Evolutionary conservation across 92 coral and sea anemone species (phyloP).

Genomic region (Epizoanthus ramosus): DNA sequence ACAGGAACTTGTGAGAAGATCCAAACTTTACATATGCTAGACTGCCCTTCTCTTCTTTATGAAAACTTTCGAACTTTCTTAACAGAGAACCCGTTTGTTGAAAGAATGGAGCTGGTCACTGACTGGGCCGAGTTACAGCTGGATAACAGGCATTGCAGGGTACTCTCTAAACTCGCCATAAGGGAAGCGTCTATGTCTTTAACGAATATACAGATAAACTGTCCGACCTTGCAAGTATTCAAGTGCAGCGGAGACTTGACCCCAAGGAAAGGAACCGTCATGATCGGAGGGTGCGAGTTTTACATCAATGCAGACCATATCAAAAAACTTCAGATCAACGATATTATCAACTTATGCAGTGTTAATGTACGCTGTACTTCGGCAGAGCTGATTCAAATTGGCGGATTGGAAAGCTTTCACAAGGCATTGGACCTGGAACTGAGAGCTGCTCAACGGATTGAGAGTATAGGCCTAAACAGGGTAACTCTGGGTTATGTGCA

Average conservation of each 20-base stretch:
- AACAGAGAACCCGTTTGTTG: slow-evolving; percentile 50
- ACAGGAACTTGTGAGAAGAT: slow-evolving; percentile 58
- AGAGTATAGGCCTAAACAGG: slow-evolving; percentile 44
- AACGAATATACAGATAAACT: slow-evolving; percentile 56
- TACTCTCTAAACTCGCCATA: slow-evolving; percentile 60
- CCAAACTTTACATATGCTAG: slow-evolving; percentile 61
- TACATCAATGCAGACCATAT: slow-evolving; percentile 49
- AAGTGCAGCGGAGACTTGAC: slow-evolving; percentile 61
- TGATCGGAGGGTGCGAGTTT: slow-evolving; percentile 52
- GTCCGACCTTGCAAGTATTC: slow-evolving; percentile 70
- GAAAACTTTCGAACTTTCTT: slow-evolving; percentile 53
- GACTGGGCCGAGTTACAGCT: slow-evolving; percentile 68
- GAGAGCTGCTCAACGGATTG: slow-evolving; percentile 53
- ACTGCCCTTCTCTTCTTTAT: slow-evolving; percentile 55
- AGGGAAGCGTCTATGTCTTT: slow-evolving; percentile 61
- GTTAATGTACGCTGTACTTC: slow-evolving; percentile 56
- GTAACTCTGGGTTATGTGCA: slow-evolving; percentile 45
- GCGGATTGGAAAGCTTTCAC: slow-evolving; percentile 56
- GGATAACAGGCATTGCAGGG: slow-evolving; percentile 52
- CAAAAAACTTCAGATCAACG: slow-evolving; percentile 66
- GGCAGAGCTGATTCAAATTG: slow-evolving; percentile 52
- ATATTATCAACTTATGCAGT: slow-evolving; percentile 49
- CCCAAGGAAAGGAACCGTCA: slow-evolving; percentile 53
- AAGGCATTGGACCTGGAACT: slow-evolving; percentile 57
- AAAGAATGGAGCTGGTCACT: slow-evolving; percentile 64